Percentiles rank a stretch among this genome's conserved stretches.
Evolutionary conservation across 23 tunicate species (phyloP).

Genomic region (Halocynthia roretzi): DNA sequence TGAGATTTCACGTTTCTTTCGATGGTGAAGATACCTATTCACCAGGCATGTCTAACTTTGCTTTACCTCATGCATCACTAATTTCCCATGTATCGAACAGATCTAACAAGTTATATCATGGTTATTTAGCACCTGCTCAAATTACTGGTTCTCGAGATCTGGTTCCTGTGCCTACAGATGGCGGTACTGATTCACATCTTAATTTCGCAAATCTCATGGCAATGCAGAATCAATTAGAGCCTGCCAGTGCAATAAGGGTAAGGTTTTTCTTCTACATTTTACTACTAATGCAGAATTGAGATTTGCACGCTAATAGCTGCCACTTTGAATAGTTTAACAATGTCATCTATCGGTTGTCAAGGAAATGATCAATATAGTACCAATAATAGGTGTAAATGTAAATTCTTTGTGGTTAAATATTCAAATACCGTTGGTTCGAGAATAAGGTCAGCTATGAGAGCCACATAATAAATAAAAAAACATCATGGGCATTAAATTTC

Average conservation of each 20-base stretch:
- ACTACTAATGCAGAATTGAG: background rate
- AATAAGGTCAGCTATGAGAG: no score
- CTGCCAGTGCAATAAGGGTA: slow-evolving; percentile 57
- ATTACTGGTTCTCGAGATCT: background rate
- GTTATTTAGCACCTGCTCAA: slow-evolving; percentile 5
- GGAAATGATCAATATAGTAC: no score
- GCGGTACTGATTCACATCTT: slow-evolving; percentile 24
- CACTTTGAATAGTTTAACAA: no score
- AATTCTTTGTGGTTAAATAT: no score
- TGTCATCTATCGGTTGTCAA: no score
- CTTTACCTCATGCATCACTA: background rate
- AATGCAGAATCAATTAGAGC: slow-evolving; percentile 27
- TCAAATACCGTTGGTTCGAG: no score
- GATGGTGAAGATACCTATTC: slow-evolving; percentile 1
- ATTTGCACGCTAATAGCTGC: no score
- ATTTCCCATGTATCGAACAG: background rate
- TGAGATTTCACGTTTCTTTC: slow-evolving; percentile 15
- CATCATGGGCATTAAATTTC: no score
- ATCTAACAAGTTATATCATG: background rate
- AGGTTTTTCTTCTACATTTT: slow-evolving; percentile 1
- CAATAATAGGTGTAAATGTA: background rate
- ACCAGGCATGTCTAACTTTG: slow-evolving; percentile 5
- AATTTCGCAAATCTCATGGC: slow-evolving; percentile 74
- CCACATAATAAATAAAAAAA: no score
- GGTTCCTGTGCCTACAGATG: background rate